Base-by-base conservation (phyloP, 2,113 vertebrate species). In the Sula dactylatra region DNA sequence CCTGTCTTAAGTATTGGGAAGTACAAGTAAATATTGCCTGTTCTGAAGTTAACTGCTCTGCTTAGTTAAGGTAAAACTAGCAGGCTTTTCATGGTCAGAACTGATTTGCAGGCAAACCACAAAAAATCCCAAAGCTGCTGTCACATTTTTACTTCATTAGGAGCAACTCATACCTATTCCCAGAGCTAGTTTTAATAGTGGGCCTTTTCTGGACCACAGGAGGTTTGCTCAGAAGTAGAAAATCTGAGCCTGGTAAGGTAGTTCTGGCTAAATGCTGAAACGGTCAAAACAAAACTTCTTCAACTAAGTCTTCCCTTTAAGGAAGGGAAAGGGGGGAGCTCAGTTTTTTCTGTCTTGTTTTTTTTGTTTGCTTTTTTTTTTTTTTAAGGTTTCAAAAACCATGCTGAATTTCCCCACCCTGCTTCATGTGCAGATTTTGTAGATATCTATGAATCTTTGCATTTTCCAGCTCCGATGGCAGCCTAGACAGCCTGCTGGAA, bases 11-110 rank as follows among this genome's bases (percentile, higher is more conserved):
- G 58, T 84, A 93, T 66, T 79, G 85, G 78, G 61, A 97, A 94
- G 85, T 90, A 93, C 84, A 95, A 95, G 81, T 74, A 95, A 96
- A 96, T 94, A 95, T 84, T 97, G 91, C 92, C 71, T 84, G 44
- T 82, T 95, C 79, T 94, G 94, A 96, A 82, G 91, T 95, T 93
- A 92, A 76, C 76, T 95, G 80, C 78, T 89, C 21, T 85, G 5
- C 74, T 92, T 82, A 45, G 44, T 42, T 84, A 71, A 95, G 88
- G 67, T 64, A 92, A 92, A 93, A 82, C 45, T 74, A 82, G 32
- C 78, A 94, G 65, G 59, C 15, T 86, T 94, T 90, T 86, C 91
- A 95, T 59, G 78, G 78, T 90, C 94, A 91, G 78, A 85, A 82
- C 71, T 1, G 0, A 86, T 84, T 70, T 21, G 2, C 58, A 82